Evolutionary conservation across 2,888 invertebrate genomes (phyloP).

Genomic region (Noctua janthina): DNA sequence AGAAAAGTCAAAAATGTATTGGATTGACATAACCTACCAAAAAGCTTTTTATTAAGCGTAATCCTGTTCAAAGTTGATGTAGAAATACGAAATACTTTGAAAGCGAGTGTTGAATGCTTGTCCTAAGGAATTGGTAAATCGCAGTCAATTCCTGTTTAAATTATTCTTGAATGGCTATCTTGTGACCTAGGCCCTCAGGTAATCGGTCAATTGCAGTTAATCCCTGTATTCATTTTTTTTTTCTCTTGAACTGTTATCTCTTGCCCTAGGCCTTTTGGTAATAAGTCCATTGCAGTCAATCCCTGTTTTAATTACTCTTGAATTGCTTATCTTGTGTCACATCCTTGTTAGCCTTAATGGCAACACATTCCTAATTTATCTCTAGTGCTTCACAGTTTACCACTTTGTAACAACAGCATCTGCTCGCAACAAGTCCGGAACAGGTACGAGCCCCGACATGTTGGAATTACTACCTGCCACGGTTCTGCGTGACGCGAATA

Average conservation of each 20-base stretch:
- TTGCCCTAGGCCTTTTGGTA: too few species aligned
- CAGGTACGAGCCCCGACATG: constrained; percentile 45
- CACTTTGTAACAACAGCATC: constrained; percentile 27
- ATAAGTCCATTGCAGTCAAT: not conserved
- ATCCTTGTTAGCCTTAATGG: not conserved
- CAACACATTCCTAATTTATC: constrained; percentile 25
- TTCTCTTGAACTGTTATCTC: not conserved
- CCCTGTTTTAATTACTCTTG: not conserved
- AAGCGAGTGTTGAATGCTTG: too few species aligned
- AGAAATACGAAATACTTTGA: too few species aligned
- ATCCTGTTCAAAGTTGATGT: too few species aligned
- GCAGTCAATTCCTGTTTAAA: not conserved
- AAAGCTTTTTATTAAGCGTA: not conserved
- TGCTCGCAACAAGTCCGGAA: constrained; percentile 54
- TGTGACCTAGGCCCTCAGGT: too few species aligned
- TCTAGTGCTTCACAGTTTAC: not conserved
- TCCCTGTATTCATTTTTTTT: not conserved
- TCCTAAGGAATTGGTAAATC: not conserved
- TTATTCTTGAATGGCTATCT: not conserved
- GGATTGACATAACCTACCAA: not conserved
- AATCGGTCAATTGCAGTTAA: not conserved
- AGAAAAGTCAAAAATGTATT: not conserved
- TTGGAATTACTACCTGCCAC: constrained; percentile 61
- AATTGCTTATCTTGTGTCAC: not conserved
- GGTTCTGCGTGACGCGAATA: constrained; percentile 58